Percentiles rank a stretch among this genome's conserved stretches.
Evolutionary conservation across 2,888 invertebrate species (phyloP).

Genomic region (Chaitophorus viminalis): DNA sequence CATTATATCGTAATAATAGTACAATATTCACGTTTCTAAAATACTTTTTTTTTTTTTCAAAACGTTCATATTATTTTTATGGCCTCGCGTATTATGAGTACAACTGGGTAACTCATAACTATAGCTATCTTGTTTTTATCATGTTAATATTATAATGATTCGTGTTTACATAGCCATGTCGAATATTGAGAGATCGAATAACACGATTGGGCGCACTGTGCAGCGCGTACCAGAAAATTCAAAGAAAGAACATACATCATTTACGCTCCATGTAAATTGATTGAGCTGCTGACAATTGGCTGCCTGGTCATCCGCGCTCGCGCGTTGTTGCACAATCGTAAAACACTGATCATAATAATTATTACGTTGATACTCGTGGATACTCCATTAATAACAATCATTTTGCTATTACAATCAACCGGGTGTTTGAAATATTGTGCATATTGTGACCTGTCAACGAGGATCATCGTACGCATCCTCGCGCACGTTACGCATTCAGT

Average conservation of each 20-base stretch:
- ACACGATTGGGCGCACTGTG: too few species aligned
- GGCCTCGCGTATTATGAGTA: too few species aligned
- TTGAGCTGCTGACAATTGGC: neutral
- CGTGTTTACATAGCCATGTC: neutral
- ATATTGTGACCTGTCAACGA: too few species aligned
- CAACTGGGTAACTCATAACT: too few species aligned
- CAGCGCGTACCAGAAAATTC: neutral
- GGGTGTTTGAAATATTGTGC: too few species aligned
- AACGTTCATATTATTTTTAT: too few species aligned
- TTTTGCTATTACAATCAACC: neutral
- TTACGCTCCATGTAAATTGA: neutral
- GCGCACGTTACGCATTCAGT: too few species aligned
- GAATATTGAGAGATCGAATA: too few species aligned
- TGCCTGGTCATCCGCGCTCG: neutral
- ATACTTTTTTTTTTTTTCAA: neutral
- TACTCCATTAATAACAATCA: neutral
- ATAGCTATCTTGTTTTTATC: too few species aligned
- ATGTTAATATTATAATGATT: too few species aligned
- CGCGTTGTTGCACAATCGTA: neutral
- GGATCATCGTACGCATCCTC: too few species aligned
- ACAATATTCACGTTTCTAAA: neutral
- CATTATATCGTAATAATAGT: neutral
- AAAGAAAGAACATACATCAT: neutral
- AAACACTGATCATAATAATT: neutral
- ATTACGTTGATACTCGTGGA: neutral